Base-by-base conservation (phyloP, 2,797 vertebrate genomes). In the Molossus alvarezi region DNA sequence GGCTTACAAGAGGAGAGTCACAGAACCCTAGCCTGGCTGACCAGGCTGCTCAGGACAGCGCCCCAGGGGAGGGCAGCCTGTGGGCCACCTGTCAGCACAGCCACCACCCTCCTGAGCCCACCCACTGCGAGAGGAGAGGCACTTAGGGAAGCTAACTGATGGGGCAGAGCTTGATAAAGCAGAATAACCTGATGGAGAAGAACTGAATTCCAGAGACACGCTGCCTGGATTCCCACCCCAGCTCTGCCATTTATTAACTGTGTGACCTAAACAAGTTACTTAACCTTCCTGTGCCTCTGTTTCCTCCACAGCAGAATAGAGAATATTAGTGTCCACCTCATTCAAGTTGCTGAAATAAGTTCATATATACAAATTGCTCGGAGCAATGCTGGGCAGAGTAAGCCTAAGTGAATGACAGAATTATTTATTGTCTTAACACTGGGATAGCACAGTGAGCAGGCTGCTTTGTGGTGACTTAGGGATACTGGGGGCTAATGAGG, bases 161-260 rank as follows among this genome's bases (percentile, higher is more conserved):
- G 17, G 3, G 41, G 21, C 9, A 5, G 64, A 45, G 13, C 53
- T n/a, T 15, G 27, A 21, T 6, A 57, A 72, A 27, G 41, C 60
- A 80, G 55, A 41, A 48, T 27, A 62, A 9, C 81, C 29, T 12
- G 25, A 3, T 37, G 48, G 45, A 72, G 79, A 85, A 86, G 48
- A 76, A 60, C 65, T 41, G 8, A 62, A 62, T 37, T 69, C 75
- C 33, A 37, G 15, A 85, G 15, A 85, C 9, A 37, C 2, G 25
- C 21, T 9, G 5, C 27, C n/a, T 27, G 1, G 27, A 23, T 82
- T 79, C 90, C 64, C 23, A 73, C 71, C 72, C 62, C 84, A 73
- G 17, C 27, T 45, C 88, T 90, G 21, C 83, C 65, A n/a, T 83
- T 72, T 86, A 64, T 53, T 71, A 95, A 75, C 80, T 57, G 25